Evolutionary conservation across 1,140 invertebrate genomes (phyloP).

Genomic region (Apis mellifera): Amel_HAv3.1 CM009943.2:10200501-10201000

Average conservation of each 20-base stretch:
- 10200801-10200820: background rate
- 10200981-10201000: too few relatives aligned
- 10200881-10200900: background rate
- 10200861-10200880: background rate
- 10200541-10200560: background rate
- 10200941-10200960: background rate
- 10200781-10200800: background rate
- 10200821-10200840: background rate
- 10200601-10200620: background rate
- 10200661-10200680: background rate
- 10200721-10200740: too few relatives aligned
- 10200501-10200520: background rate
- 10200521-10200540: background rate
- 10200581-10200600: background rate
- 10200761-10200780: background rate
- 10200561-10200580: too few relatives aligned
- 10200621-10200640: background rate
- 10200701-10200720: too few relatives aligned
- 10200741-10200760: background rate
- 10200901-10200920: background rate
- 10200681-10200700: background rate
- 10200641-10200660: background rate
- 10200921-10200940: background rate
- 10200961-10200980: too few relatives aligned
- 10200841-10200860: background rate